A percentile compares a stretch with the other conserved stretches of the same genome.
Conservation (phyloP, 2,113 vertebrate genomes). For the Rhinolophus sinicus region DNA sequence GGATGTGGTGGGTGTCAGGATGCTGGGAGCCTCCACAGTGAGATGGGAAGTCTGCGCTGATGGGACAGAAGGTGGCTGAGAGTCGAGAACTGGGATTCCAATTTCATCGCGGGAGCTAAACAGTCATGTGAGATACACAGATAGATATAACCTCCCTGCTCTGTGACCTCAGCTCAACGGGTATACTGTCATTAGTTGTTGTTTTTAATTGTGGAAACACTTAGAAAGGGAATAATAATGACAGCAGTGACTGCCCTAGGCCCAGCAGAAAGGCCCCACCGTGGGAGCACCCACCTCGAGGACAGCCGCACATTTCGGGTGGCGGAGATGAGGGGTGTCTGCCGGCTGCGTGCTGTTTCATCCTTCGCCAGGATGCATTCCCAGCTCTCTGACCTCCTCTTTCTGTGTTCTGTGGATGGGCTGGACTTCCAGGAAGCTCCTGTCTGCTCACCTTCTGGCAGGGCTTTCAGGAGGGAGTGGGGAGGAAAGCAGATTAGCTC, state of each 20-base stretch:
- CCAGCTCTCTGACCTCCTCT: neutral
- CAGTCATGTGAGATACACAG: too few relatives aligned
- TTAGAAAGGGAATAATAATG: neutral
- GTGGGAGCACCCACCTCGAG: neutral
- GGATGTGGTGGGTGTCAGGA: neutral
- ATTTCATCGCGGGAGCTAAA: neutral
- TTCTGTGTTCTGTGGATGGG: fast-evolving
- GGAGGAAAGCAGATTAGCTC: neutral
- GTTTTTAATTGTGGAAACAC: neutral
- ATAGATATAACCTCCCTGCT: neutral
- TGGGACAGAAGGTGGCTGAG: neutral
- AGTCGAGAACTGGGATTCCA: neutral
- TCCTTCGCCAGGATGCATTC: neutral
- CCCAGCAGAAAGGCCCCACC: neutral
- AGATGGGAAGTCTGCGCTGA: fast-evolving
- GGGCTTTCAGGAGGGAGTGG: neutral
- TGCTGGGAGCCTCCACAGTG: neutral
- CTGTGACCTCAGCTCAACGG: neutral
- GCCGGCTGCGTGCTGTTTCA: neutral
- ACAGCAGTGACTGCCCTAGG: too few relatives aligned
- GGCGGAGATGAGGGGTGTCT: fast-evolving
- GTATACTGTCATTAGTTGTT: neutral
- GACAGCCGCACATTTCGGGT: fast-evolving
- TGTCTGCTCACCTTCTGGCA: too few relatives aligned
- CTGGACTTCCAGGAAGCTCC: fast-evolving